A percentile compares a stretch with the other conserved stretches of the same genome.
phyloP scores from a whole-genome alignment of 2,888 invertebrate genomes.

The Hypomecis atomaria region DNA sequence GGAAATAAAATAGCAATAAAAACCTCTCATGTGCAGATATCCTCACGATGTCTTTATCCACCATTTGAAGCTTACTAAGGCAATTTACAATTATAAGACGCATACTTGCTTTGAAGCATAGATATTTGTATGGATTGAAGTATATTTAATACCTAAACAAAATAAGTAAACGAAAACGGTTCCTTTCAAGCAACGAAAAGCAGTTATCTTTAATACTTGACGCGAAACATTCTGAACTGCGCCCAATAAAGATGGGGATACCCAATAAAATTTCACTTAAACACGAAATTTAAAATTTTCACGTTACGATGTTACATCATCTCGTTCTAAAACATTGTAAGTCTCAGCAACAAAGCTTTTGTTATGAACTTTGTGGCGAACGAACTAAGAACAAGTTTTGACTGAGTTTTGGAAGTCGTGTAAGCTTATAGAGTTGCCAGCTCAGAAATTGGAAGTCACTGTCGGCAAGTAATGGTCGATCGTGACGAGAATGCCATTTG shows the following conservation, averaged over 20 bases:
- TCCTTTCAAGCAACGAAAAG: slow-evolving; percentile 15
- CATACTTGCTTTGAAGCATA: too few relatives aligned
- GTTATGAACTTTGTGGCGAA: slow-evolving; percentile 40
- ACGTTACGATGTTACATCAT: slow-evolving; percentile 64
- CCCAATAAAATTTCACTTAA: slow-evolving; percentile 83
- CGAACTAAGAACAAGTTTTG: slow-evolving; percentile 40
- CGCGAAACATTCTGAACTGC: slow-evolving; percentile 53
- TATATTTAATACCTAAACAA: too few relatives aligned
- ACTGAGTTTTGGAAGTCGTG: slow-evolving; percentile 43
- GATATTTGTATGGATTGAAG: too few relatives aligned
- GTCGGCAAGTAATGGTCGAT: slow-evolving; percentile 81
- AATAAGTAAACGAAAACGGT: not conserved
- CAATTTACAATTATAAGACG: too few relatives aligned
- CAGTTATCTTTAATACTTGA: slow-evolving; percentile 45
- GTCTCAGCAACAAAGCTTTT: not conserved
- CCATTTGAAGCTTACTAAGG: too few relatives aligned
- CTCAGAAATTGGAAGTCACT: slow-evolving; percentile 82
- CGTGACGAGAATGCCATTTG: slow-evolving; percentile 79
- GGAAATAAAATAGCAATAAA: too few relatives aligned
- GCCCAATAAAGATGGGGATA: slow-evolving; percentile 74
- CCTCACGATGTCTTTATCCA: too few relatives aligned
- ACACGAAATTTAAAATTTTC: slow-evolving; percentile 82
- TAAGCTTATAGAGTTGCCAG: slow-evolving; percentile 53
- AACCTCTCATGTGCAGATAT: too few relatives aligned
- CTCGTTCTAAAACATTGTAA: slow-evolving; percentile 45